Percentiles rank a stretch among this genome's conserved stretches.
phyloP scores from a whole-genome alignment of 1,140 invertebrate species.

The Tetramorium simillimum region DNA sequence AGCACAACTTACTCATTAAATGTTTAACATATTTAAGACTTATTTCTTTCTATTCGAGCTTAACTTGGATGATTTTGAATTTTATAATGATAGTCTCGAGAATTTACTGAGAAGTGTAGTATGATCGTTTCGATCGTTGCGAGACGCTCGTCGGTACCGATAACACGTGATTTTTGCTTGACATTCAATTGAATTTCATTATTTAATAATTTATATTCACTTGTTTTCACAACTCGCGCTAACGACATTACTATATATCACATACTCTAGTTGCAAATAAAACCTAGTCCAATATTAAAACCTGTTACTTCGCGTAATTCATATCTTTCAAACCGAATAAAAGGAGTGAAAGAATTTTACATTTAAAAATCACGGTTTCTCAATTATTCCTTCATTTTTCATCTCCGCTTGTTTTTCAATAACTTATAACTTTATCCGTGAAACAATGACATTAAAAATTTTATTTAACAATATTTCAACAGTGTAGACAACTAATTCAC shows the following conservation, averaged over 20 bases:
- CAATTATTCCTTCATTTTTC: neutral
- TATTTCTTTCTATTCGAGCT: slow-evolving; percentile 2
- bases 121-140: neutral
- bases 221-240: slow-evolving; percentile 77
- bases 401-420: neutral
- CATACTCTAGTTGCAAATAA: slow-evolving; percentile 83
- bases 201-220: slow-evolving; percentile 1
- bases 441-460: slow-evolving; percentile 1
- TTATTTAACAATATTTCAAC: neutral
- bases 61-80: slow-evolving; percentile 2
- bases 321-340: neutral
- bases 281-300: slow-evolving; percentile 81
- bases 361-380: neutral
- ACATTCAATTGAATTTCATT: slow-evolving; percentile 61
- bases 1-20: too few relatives aligned
- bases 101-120: slow-evolving; percentile 9
- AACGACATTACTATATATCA: slow-evolving; percentile 83
- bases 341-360: neutral
- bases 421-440: neutral
- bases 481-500: neutral
- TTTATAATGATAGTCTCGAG: slow-evolving; percentile 4
- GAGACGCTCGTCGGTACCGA: slow-evolving; percentile 29
- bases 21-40: slow-evolving; percentile 11
- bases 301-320: neutral
- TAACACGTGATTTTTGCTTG: slow-evolving; percentile 68